Evolutionary conservation across 2,888 invertebrate genomes (phyloP).

Genomic region (Thecocarcelia acutangulata): DNA sequence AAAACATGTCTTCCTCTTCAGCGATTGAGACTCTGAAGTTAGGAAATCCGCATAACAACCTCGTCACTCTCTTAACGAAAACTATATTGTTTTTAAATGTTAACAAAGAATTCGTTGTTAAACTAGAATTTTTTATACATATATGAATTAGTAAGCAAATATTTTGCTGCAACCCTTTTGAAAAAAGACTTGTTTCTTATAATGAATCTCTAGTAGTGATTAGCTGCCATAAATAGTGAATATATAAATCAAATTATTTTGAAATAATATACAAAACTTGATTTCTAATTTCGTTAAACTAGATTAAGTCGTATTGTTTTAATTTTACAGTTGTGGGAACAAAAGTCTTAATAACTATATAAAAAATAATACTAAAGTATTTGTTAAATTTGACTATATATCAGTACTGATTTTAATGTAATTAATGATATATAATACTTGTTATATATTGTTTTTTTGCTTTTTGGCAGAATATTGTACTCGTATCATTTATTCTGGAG

Average conservation of each 20-base stretch:
- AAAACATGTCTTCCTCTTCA: neutral
- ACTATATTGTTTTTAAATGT: neutral
- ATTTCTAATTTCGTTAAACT: constrained; percentile 34
- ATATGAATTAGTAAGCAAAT: constrained; percentile 17
- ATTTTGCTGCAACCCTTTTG: constrained; percentile 22
- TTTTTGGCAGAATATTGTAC: constrained; percentile 51
- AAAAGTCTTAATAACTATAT: constrained; percentile 52
- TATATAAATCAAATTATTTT: constrained; percentile 16
- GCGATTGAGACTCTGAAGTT: too few relatives aligned
- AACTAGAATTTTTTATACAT: constrained; percentile 26
- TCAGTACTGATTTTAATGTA: constrained; percentile 56
- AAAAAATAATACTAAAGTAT: constrained; percentile 48
- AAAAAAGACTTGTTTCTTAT: constrained; percentile 24
- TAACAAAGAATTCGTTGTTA: constrained; percentile 59
- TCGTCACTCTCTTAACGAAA: too few relatives aligned
- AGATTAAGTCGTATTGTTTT: constrained; percentile 43
- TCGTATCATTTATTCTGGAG: constrained; percentile 36
- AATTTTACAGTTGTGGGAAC: constrained; percentile 48
- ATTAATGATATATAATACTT: constrained; percentile 31
- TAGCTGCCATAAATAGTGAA: constrained; percentile 55
- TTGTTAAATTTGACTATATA: constrained; percentile 63
- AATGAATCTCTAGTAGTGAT: constrained; percentile 48
- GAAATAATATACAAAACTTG: constrained; percentile 27
- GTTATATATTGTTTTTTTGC: constrained; percentile 14
- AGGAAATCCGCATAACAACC: too few relatives aligned